These are phyloP conservation scores for Pseudocheirus occidentalis DNA, from an alignment of 2,797 vertebrate species.

Conservation along the genomic window DNA sequence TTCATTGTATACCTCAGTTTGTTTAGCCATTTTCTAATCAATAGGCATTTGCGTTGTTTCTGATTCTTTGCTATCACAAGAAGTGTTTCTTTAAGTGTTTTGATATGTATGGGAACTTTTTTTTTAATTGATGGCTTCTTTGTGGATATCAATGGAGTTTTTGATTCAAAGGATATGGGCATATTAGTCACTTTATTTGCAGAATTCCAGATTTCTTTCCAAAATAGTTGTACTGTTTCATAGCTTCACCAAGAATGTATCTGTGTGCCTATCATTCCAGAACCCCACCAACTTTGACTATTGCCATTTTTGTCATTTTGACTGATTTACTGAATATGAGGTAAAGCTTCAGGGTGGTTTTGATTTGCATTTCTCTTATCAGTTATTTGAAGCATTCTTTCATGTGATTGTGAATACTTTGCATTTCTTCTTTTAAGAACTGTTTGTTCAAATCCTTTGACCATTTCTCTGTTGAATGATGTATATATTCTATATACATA, in stretches of 20 bases:
- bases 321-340: not conserved
- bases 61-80: not conserved
- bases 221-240: not conserved
- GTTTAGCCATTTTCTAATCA: not conserved
- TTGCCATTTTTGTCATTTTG: not conserved
- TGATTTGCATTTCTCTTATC: not conserved
- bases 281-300: not conserved
- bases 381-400: not conserved
- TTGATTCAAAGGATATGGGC: not conserved
- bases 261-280: not conserved
- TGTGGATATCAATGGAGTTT: not conserved
- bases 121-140: not conserved
- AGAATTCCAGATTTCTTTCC: not conserved
- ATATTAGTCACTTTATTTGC: not conserved
- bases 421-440: not conserved
- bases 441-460: not conserved
- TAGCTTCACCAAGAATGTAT: not conserved
- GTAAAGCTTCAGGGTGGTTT: not conserved
- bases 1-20: not conserved
- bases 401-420: not conserved
- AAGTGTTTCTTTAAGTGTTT: not conserved
- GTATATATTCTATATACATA: not conserved
- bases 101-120: not conserved
- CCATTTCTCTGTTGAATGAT: not conserved
- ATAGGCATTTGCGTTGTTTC: not conserved